phyloP scores from a whole-genome alignment of 1,140 invertebrate species.

The Drosophila ananassae region DNA sequence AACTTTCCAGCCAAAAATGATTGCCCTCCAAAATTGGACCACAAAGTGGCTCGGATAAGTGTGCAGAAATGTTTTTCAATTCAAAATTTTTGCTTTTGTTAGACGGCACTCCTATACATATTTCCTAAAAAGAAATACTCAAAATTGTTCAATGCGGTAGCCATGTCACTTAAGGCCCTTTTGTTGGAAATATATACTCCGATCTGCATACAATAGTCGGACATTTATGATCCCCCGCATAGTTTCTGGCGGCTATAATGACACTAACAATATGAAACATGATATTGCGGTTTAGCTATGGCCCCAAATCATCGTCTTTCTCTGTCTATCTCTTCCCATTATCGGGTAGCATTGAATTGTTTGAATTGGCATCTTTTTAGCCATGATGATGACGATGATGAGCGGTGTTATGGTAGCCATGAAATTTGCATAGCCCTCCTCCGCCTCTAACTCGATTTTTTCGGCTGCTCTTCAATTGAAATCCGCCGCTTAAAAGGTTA shows the following conservation, averaged over 20 bases:
- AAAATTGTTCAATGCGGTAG: conserved; percentile 39
- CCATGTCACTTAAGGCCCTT: conserved; percentile 55
- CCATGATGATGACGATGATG: conserved; percentile 45
- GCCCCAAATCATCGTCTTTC: conserved; percentile 23
- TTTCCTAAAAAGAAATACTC: conserved; percentile 9
- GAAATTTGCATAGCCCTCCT: conserved; percentile 71
- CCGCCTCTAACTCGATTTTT: conserved; percentile 4
- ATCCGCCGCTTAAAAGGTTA: conserved; percentile 66
- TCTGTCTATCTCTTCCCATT: conserved; percentile 30
- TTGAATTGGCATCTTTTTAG: conserved; percentile 61
- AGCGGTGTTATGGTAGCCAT: conserved; percentile 70
- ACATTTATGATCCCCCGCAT: conserved; percentile 41
- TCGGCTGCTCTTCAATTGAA: conserved; percentile 49
- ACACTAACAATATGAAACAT: conserved; percentile 52
- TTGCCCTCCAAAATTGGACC: conserved; percentile 39
- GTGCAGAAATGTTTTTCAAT: conserved; percentile 36
- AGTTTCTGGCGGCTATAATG: conserved; percentile 53
- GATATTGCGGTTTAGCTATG: conserved; percentile 63
- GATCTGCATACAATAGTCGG: conserved; percentile 68
- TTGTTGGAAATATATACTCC: conserved; percentile 33
- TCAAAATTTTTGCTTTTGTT: conserved; percentile 4
- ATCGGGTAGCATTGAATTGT: conserved; percentile 71
- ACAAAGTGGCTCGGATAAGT: conserved; percentile 27
- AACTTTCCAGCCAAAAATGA: conserved; percentile 39
- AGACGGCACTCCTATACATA: conserved; percentile 33